These are phyloP conservation scores for Caenorhabditis tropicalis DNA, from an alignment of 1,140 invertebrate genomes.

Conservation along the genomic window DNA sequence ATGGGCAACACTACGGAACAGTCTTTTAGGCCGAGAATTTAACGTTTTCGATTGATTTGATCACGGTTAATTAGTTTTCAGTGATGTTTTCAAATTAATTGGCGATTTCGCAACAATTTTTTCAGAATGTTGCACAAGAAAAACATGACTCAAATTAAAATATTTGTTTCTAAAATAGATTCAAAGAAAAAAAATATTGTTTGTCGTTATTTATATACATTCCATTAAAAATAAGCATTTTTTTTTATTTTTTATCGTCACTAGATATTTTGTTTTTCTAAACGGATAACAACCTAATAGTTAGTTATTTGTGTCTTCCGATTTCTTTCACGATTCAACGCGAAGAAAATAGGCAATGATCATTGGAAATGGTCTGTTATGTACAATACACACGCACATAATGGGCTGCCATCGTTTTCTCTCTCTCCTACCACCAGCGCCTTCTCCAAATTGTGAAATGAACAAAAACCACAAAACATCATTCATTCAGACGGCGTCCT, in stretches of 20 bases:
- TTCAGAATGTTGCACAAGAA: no score
- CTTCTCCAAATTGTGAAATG: conserved; percentile 25
- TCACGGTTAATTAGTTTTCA: no score
- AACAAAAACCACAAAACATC: conserved; percentile 11
- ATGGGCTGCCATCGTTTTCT: conserved; percentile 15
- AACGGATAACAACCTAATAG: not conserved
- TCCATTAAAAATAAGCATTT: no score
- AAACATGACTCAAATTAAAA: no score
- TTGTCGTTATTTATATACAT: no score
- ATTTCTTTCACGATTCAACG: not conserved
- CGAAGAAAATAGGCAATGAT: not conserved
- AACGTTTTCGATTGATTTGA: no score
- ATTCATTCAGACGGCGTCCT: conserved; percentile 15
- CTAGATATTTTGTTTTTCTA: not conserved
- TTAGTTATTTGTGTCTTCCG: not conserved
- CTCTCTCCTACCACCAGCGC: not conserved
- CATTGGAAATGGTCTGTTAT: not conserved
- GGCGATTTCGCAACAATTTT: no score
- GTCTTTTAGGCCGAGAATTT: not conserved
- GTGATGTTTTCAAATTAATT: no score
- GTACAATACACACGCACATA: conserved; percentile 24
- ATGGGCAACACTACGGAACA: not conserved
- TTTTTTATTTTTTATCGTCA: no score
- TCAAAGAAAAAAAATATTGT: no score
- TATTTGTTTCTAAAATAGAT: no score